A percentile compares a stretch with the other conserved stretches of the same genome.
These are phyloP conservation scores for Sturnus vulgaris DNA, from an alignment of 2,113 vertebrate genomes.

Conservation along the genomic window DNA sequence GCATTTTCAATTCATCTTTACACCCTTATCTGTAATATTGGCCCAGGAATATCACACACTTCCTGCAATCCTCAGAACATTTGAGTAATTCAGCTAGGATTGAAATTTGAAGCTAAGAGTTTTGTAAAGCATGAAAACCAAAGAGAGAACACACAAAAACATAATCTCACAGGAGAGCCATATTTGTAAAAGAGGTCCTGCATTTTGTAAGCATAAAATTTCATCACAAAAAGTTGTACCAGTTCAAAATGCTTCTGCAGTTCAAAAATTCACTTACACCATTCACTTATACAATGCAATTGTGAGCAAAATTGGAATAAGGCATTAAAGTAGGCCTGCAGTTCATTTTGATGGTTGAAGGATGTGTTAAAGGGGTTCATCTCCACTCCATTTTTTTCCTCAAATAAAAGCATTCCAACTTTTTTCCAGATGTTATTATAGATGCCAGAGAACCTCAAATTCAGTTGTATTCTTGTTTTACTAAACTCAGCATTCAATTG, in stretches of 20 bases:
- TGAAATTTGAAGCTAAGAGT: neutral
- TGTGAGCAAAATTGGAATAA: neutral
- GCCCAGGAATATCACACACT: neutral
- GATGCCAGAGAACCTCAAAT: neutral
- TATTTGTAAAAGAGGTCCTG: neutral
- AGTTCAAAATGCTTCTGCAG: neutral
- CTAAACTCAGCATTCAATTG: accelerated
- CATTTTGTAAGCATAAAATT: neutral
- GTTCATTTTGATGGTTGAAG: neutral
- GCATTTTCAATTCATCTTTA: neutral
- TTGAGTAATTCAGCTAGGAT: neutral
- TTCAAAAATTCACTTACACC: neutral
- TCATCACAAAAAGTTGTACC: neutral
- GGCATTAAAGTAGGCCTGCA: neutral
- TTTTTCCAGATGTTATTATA: neutral
- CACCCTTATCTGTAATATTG: neutral
- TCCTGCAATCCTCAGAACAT: neutral
- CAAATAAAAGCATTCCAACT: neutral
- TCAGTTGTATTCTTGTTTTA: neutral
- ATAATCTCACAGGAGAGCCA: neutral
- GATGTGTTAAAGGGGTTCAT: neutral
- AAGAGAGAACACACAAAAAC: neutral
- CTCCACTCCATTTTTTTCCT: neutral
- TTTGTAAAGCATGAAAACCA: neutral
- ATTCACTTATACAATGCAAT: neutral